A percentile compares a stretch with the other conserved stretches of the same genome.
Conservation (phyloP, 1,140 invertebrate genomes). For the Lucilia cuprina region DNA sequence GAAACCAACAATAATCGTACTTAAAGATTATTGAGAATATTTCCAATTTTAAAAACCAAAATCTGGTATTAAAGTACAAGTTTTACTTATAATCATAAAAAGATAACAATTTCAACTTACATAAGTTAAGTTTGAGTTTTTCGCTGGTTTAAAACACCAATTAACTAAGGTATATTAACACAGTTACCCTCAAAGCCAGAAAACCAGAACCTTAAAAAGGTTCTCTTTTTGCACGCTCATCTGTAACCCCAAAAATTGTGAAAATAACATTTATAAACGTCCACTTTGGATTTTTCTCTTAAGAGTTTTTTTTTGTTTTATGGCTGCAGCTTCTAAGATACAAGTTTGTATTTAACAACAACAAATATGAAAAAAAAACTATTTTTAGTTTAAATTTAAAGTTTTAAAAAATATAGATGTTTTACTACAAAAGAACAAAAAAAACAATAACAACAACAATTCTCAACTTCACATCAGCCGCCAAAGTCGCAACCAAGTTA, state of each 20-base stretch:
- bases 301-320: background rate
- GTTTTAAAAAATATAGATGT: too few species aligned
- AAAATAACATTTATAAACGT: slow-evolving; percentile 4
- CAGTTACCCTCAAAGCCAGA: background rate
- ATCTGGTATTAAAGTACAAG: background rate
- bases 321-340: background rate
- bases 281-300: background rate
- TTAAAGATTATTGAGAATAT: background rate
- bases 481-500: background rate
- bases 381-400: too few species aligned
- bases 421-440: background rate
- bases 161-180: background rate
- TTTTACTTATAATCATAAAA: background rate
- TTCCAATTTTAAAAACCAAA: background rate
- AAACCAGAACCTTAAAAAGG: background rate
- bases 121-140: background rate
- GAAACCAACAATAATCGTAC: background rate
- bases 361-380: background rate
- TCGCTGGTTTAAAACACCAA: background rate
- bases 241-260: background rate
- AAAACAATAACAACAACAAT: too few species aligned
- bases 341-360: background rate
- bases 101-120: slow-evolving; percentile 7
- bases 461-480: background rate
- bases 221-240: background rate